phyloP scores from a whole-genome alignment of 2,797 vertebrate species.

The Florisuga fusca region DNA sequence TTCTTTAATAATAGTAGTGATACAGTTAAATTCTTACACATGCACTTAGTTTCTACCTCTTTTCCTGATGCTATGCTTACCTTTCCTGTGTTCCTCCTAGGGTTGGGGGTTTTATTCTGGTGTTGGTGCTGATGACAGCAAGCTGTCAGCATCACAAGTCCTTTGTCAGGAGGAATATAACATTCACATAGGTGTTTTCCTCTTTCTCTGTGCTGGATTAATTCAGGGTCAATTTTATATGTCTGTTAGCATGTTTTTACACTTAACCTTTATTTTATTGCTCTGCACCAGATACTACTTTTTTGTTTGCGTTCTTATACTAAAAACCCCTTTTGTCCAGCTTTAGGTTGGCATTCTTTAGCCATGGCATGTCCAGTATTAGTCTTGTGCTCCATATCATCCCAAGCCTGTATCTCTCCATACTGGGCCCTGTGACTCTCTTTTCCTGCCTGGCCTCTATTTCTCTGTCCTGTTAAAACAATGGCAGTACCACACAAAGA shows the following conservation, averaged over 20 bases:
- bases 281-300: neutral
- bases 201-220: neutral
- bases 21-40: neutral
- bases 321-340: neutral
- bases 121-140: fast-evolving
- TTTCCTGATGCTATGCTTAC: neutral
- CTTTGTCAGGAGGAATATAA: neutral
- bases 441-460: neutral
- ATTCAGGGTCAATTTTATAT: neutral
- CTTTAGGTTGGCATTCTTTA: neutral
- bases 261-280: neutral
- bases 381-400: fast-evolving
- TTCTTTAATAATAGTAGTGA: neutral
- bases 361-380: neutral
- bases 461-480: neutral
- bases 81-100: neutral
- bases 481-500: neutral
- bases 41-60: neutral
- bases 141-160: neutral
- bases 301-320: neutral
- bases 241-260: neutral
- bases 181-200: neutral
- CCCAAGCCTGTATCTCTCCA: neutral
- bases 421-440: neutral
- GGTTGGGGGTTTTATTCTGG: neutral